Evolutionary conservation across 2,113 vertebrate genomes (phyloP).

Genomic region (Halichoerus grypus): DNA sequence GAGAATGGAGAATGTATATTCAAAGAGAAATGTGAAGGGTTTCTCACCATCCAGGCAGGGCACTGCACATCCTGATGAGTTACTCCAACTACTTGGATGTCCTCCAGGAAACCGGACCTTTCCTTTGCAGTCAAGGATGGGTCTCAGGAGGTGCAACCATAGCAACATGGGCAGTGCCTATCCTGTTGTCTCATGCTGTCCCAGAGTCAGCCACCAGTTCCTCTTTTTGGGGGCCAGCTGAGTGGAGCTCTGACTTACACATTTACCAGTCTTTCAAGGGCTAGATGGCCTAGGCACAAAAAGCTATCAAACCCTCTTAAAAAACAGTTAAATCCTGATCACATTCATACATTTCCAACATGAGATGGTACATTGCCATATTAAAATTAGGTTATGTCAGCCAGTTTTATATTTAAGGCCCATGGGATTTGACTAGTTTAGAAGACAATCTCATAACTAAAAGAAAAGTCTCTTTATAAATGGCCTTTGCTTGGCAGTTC

Average conservation of each 20-base stretch:
- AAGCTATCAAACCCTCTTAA: neutral
- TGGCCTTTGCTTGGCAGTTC: conserved; percentile 48
- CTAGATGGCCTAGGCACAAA: neutral
- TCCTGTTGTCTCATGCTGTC: neutral
- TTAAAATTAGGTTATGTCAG: conserved; percentile 34
- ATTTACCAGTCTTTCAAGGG: neutral
- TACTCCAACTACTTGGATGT: neutral
- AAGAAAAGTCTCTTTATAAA: conserved; percentile 23
- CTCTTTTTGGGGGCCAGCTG: neutral
- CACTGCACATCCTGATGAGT: neutral
- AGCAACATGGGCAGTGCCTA: neutral
- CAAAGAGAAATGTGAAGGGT: neutral
- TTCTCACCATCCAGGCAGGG: neutral
- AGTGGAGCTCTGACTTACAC: neutral
- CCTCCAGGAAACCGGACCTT: neutral
- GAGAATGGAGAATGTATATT: neutral
- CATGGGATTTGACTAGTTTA: conserved; percentile 30
- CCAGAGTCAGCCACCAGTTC: neutral
- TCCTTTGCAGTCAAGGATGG: neutral
- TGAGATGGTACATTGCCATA: neutral
- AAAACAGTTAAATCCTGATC: conserved; percentile 11
- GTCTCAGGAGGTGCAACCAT: neutral
- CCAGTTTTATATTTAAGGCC: conserved; percentile 45
- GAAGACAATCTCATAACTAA: conserved; percentile 58
- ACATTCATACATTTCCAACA: conserved; percentile 17